These are phyloP conservation scores for Stictonetta naevosa DNA, from an alignment of 2,113 vertebrate species.

Conservation along the genomic window DNA sequence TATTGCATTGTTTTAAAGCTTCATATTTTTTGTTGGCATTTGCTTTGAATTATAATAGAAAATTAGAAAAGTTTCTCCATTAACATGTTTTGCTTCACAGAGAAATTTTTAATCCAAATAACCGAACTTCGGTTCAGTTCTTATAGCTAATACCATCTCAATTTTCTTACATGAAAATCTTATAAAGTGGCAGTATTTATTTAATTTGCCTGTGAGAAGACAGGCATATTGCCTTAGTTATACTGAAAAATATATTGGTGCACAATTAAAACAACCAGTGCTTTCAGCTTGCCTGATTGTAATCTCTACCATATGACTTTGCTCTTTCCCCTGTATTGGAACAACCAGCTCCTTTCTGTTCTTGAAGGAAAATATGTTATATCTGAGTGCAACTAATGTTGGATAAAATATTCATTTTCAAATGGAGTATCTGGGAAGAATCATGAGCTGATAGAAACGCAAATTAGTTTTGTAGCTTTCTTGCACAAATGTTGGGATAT, in stretches of 20 bases:
- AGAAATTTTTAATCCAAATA: not conserved
- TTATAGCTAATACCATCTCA: not conserved
- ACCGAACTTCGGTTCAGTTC: not conserved
- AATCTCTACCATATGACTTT: conserved; percentile 41
- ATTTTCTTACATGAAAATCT: not conserved
- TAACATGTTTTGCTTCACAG: not conserved
- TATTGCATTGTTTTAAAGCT: not conserved
- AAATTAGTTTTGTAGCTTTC: not conserved
- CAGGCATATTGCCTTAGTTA: not conserved
- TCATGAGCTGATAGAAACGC: not conserved
- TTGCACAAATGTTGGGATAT: not conserved
- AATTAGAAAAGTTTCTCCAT: not conserved
- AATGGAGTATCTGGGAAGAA: not conserved
- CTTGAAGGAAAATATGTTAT: not conserved
- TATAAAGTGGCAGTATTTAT: not conserved
- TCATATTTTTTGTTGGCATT: not conserved
- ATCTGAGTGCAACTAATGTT: not conserved
- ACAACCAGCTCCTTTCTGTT: not conserved
- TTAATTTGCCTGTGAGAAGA: not conserved
- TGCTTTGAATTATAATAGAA: not conserved
- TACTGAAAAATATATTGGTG: not conserved
- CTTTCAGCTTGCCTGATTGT: conserved; percentile 40
- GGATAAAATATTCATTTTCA: conserved; percentile 7
- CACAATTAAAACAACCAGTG: conserved; percentile 26
- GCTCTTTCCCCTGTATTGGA: not conserved